Base-by-base conservation (phyloP, 2,113 vertebrate genomes). In the Misgurnus anguillicaudatus region DNA sequence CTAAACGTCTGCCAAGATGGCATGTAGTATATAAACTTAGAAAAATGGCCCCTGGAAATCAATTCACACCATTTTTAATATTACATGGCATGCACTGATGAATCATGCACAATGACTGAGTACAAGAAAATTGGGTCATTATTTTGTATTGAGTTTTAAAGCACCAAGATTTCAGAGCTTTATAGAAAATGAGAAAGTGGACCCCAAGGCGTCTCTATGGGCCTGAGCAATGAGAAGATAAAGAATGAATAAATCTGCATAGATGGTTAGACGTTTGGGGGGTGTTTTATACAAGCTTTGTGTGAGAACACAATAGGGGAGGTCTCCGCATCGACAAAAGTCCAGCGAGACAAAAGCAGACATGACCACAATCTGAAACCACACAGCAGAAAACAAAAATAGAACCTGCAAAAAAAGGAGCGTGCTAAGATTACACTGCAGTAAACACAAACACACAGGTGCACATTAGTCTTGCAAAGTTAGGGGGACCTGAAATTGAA, bases 301-400 rank as follows among this genome's bases (percentile, higher is more conserved):
- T 75, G 17, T 51, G 10, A 38, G 60, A 64, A 64, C 55, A 74
- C 71, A 74, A 75, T 21, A 64, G 61, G 10, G 45, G 61, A 64
- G 47, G 31, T 53, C 42, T 21, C 60, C 51, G 31, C 3, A 51
- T 48, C 24, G 17, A 75, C 61, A 42, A 64, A 5, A 38, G 60
- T n/a, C 42, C 61, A 62, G 24, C 4, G 16, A 75, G 41, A 78
- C 51, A 78, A 58, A 58, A 38, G 5, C 39, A 61, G 65, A 58
- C 6, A 61, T 45, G 48, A 67, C 36, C 57, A 78, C 11, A 62
- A 17, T 5, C 9, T 61, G 57, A 41, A 75, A 75, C 42, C 39
- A 75, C 4, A 38, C 68, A 55, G 16, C 17, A 17, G 45, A 66
- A 60, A 66, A 60, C n/a, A 60, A 11, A 5, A 47, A 10, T 47